Percentiles rank a stretch among this genome's conserved stretches.
These are phyloP conservation scores for Enteromius afrohamiltoni DNA, from an alignment of 2,797 vertebrate species.

Conservation along the genomic window DNA sequence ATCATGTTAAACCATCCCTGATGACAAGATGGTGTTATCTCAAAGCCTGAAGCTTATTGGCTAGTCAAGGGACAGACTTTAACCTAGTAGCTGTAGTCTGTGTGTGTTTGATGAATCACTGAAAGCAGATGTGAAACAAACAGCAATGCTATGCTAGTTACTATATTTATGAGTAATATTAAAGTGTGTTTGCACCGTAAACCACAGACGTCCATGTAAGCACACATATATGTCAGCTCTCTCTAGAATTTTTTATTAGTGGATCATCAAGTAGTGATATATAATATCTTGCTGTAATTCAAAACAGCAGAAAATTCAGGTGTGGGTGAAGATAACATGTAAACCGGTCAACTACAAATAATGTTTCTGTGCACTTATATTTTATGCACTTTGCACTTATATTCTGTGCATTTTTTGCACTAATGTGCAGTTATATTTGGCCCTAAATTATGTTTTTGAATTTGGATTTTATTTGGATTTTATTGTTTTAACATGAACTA, in stretches of 20 bases:
- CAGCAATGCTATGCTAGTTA: neutral
- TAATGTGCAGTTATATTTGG: too few species aligned
- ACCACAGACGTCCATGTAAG: neutral
- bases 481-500: neutral
- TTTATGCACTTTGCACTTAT: too few species aligned
- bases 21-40: conserved; percentile 10
- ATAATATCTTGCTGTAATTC: neutral
- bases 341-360: neutral
- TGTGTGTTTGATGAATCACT: neutral
- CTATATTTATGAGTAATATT: neutral
- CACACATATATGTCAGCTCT: neutral
- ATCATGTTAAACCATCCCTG: neutral
- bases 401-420: too few species aligned
- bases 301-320: neutral
- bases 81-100: neutral
- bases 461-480: neutral
- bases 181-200: conserved; percentile 1
- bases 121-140: conserved; percentile 2
- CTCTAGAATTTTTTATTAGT: neutral
- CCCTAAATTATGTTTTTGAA: neutral
- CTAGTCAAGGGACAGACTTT: neutral
- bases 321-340: neutral
- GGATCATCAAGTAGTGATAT: neutral
- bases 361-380: neutral
- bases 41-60: conserved; percentile 17